A percentile compares a stretch with the other conserved stretches of the same genome.
These are phyloP conservation scores for Drosophila melanocephala DNA, from an alignment of 2,888 invertebrate species.

Conservation along the genomic window DNA sequence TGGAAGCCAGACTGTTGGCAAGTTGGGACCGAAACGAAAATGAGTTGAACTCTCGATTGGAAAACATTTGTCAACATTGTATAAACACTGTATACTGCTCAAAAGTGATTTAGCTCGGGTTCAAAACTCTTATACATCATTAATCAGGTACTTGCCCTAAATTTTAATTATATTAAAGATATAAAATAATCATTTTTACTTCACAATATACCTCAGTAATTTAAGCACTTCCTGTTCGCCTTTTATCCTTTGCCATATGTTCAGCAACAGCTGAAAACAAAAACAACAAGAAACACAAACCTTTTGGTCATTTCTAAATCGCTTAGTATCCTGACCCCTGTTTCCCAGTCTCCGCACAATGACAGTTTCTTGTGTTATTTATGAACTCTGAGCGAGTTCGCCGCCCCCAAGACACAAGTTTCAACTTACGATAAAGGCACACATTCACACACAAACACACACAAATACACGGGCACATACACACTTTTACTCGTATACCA, in stretches of 20 bases:
- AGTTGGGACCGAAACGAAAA: background rate
- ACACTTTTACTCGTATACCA: constrained; percentile 31
- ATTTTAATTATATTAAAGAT: constrained; percentile 1
- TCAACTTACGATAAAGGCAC: constrained; percentile 48
- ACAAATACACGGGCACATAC: constrained; percentile 12
- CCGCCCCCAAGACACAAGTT: constrained; percentile 42
- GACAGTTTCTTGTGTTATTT: constrained; percentile 64
- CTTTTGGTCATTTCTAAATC: constrained; percentile 47
- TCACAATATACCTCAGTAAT: constrained; percentile 18
- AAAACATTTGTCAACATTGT: background rate
- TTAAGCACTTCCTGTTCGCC: constrained; percentile 31
- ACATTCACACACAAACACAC: constrained; percentile 12
- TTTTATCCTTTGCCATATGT: constrained; percentile 24
- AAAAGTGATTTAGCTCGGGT: background rate
- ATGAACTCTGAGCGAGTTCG: constrained; percentile 64
- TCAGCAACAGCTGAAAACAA: constrained; percentile 26
- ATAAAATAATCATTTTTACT: constrained; percentile 10
- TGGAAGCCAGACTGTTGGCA: background rate
- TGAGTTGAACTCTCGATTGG: background rate
- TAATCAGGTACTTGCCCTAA: background rate
- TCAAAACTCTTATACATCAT: background rate
- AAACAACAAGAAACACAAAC: constrained; percentile 14
- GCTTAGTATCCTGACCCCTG: constrained; percentile 29
- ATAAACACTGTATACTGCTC: background rate
- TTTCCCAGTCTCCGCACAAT: background rate